A percentile compares a stretch with the other conserved stretches of the same genome.
Evolutionary conservation across 2,888 invertebrate genomes (phyloP).

Genomic region (Tipula lateralis): DNA sequence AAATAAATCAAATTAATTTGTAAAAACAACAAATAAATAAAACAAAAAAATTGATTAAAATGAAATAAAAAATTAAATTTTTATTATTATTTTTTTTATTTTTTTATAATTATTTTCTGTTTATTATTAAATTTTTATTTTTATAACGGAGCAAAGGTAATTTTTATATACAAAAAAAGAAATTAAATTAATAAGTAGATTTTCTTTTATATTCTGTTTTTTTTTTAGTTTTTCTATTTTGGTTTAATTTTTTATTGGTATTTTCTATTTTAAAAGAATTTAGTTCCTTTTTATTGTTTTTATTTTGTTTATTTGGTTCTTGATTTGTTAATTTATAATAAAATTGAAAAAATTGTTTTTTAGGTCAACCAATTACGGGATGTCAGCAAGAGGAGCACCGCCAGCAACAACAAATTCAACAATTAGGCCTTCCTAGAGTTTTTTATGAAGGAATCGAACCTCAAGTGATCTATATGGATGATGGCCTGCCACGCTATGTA

Average conservation of each 20-base stretch:
- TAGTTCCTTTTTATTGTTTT: slow-evolving; percentile 19
- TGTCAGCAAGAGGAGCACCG: not conserved
- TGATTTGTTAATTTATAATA: not conserved
- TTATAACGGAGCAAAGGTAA: not conserved
- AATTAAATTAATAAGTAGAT: slow-evolving; percentile 9
- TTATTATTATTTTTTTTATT: slow-evolving; percentile 2
- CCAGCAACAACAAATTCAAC: not conserved
- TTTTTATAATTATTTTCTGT: slow-evolving; percentile 21
- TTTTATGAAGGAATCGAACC: slow-evolving; percentile 32
- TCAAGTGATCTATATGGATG: slow-evolving; percentile 38
- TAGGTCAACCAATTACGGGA: not conserved
- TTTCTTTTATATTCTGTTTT: slow-evolving; percentile 20
- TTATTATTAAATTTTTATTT: slow-evolving; percentile 2
- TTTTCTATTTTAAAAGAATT: not conserved
- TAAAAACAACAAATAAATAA: slow-evolving; percentile 13
- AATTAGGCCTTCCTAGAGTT: not conserved
- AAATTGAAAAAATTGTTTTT: not conserved
- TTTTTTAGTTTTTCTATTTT: slow-evolving; percentile 20
- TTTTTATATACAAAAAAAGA: slow-evolving; percentile 9
- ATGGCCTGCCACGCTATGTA: slow-evolving; percentile 38
- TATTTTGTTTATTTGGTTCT: not conserved
- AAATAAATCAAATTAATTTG: slow-evolving; percentile 4
- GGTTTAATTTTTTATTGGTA: slow-evolving; percentile 6
- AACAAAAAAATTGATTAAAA: slow-evolving; percentile 28
- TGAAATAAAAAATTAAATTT: not conserved